Base-by-base conservation (phyloP, 2,113 vertebrate species). In the Ameiurus melas region DNA sequence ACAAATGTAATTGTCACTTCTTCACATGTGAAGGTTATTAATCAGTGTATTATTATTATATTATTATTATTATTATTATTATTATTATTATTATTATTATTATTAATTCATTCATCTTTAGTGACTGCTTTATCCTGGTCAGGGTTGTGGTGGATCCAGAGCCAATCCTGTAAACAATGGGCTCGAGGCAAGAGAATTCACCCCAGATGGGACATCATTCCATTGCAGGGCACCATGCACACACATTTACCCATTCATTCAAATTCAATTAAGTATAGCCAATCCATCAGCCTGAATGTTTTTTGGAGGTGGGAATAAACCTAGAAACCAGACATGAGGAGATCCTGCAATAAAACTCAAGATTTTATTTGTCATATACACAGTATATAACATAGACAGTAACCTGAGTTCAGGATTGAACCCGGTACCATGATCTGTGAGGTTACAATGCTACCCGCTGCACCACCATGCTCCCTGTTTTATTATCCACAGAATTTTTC, bases 1-100 rank as follows among this genome's bases (percentile, higher is more conserved):
- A 77, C 84, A 47, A 85, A 75, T 77, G 55, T 78, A 75, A 78
- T 86, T 86, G 85, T 64, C 73, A 62, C 27, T 86, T 86, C 73
- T 39, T 51, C 1, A 27, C 57, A 78, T 14, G 3, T 14, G 14
- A n/a, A 78, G 71, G 25, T 64, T 39, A 58, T 22, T 71, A 85
- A 77, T 77, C 55, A 17, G 33, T 77, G 55, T 85, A 85, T 85
- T 85, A 33, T 70, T 73, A 85, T 51, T 43, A 43, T 43, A 39
- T 39, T 39, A 39, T 39, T 39, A 39, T 39, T 43, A 43, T 43
- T 43, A 43, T 70, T 70, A 70, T 70, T 27, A 64, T 64, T 64
- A 64, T 64, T 27, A 64, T 64, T 64, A 64, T 64, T 64, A 27
- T 64, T 64, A 9, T 47, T 47, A 47, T 47, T 47, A 47, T 7